These are phyloP conservation scores for Enteromius paludinosus DNA, from an alignment of 2,797 vertebrate species.

Conservation along the genomic window DNA sequence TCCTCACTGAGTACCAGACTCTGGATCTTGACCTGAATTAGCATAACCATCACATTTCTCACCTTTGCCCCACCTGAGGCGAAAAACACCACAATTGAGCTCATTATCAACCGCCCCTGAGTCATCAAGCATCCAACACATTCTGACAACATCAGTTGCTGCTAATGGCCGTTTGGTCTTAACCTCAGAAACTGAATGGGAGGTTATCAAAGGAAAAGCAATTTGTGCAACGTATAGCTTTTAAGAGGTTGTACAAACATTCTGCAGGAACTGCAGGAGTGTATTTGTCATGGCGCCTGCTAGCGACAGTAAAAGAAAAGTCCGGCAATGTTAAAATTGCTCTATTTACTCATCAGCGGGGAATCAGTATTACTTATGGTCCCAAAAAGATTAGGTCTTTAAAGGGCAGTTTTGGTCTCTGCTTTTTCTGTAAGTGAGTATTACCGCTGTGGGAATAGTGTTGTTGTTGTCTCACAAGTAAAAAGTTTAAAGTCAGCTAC, in stretches of 20 bases:
- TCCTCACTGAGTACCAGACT: constrained; percentile 20
- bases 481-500: constrained; percentile 25
- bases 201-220: constrained; percentile 16
- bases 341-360: constrained; percentile 54
- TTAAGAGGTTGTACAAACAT: constrained; percentile 20
- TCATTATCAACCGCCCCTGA: constrained; percentile 36
- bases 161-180: constrained; percentile 42
- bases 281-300: background rate
- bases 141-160: constrained; percentile 47
- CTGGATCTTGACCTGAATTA: constrained; percentile 47
- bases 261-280: background rate
- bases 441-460: constrained; percentile 17
- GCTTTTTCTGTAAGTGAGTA: constrained; percentile 30
- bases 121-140: constrained; percentile 35
- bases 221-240: constrained; percentile 22
- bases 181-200: constrained; percentile 36
- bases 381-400: constrained; percentile 47
- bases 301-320: constrained; percentile 2
- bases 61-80: constrained; percentile 42
- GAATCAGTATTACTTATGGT: constrained; percentile 46
- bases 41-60: constrained; percentile 44
- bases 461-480: constrained; percentile 29
- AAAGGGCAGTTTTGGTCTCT: constrained; percentile 40
- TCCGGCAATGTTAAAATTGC: constrained; percentile 20
- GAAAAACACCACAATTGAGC: constrained; percentile 29